Evolutionary conservation across 2,113 vertebrate genomes (phyloP).

Genomic region (Dipodomys stephensi): DNA sequence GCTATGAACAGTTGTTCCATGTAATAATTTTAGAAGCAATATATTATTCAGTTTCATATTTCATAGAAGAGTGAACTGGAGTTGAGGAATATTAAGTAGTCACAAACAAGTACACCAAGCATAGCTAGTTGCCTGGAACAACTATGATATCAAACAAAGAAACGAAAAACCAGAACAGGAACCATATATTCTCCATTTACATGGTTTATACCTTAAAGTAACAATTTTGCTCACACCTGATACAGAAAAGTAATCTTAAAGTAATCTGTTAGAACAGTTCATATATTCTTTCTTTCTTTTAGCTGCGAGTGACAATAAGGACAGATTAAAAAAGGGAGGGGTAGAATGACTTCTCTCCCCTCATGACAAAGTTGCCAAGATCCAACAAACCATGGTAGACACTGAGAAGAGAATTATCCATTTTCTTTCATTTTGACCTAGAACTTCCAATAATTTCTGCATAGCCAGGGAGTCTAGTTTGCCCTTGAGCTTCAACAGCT

Average conservation of each 20-base stretch:
- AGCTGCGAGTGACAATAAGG: neutral
- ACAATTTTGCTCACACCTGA: neutral
- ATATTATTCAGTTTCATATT: conserved; percentile 1
- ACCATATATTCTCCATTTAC: neutral
- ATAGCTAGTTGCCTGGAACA: neutral
- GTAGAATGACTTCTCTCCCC: neutral
- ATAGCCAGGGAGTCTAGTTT: neutral
- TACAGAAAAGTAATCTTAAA: neutral
- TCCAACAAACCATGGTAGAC: neutral
- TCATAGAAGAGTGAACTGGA: neutral
- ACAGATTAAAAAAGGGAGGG: neutral
- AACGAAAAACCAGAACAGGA: neutral
- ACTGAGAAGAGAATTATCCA: neutral
- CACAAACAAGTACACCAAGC: neutral
- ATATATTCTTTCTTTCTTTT: neutral
- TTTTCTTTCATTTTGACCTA: neutral
- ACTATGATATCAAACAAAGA: neutral
- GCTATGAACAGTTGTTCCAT: neutral
- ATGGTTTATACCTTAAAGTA: neutral
- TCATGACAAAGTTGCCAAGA: neutral
- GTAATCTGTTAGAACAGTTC: neutral
- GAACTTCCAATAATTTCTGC: neutral
- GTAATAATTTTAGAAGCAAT: neutral
- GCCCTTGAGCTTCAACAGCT: neutral
- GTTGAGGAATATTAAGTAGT: neutral